These are phyloP conservation scores for Himalopsyche japonica DNA, from an alignment of 2,888 invertebrate species.

Conservation along the genomic window DNA sequence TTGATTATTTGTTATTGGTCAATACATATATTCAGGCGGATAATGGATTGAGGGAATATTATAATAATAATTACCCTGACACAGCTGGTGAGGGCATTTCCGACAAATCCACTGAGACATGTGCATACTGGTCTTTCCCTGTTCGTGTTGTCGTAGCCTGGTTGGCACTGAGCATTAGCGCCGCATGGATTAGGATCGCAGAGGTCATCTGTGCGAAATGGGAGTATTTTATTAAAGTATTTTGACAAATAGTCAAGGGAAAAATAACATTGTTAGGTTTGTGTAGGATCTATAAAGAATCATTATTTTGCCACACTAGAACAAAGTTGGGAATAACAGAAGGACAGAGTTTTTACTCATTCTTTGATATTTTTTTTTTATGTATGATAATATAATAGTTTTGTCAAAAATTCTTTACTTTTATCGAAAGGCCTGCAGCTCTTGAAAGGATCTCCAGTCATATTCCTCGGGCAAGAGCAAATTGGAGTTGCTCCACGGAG, in stretches of 20 bases:
- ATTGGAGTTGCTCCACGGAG: conserved; percentile 79
- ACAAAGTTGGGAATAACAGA: too few relatives aligned
- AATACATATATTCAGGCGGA: too few relatives aligned
- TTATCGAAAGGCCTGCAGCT: conserved; percentile 80
- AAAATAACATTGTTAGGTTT: too few relatives aligned
- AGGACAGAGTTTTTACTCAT: too few relatives aligned
- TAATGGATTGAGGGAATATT: not conserved
- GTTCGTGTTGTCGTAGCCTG: conserved; percentile 80
- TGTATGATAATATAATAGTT: too few relatives aligned
- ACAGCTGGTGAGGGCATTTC: conserved; percentile 75
- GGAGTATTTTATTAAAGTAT: not conserved
- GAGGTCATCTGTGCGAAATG: conserved; percentile 66
- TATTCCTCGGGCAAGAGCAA: conserved; percentile 83
- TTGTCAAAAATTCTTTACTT: conserved; percentile 55
- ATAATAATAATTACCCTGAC: conserved; percentile 52
- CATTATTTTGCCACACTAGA: too few relatives aligned
- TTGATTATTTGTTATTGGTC: too few relatives aligned
- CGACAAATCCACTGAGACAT: conserved; percentile 76
- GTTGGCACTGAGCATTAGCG: conserved; percentile 74
- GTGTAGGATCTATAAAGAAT: too few relatives aligned
- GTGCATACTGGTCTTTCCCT: conserved; percentile 85
- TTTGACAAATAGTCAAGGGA: not conserved
- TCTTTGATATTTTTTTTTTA: too few relatives aligned
- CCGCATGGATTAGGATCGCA: conserved; percentile 90
- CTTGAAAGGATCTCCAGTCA: conserved; percentile 85